Evolutionary conservation across 2,797 vertebrate species (phyloP), one percentile per base, ranked within the genome.

Genomic region (Enteromius viviparus): DNA sequence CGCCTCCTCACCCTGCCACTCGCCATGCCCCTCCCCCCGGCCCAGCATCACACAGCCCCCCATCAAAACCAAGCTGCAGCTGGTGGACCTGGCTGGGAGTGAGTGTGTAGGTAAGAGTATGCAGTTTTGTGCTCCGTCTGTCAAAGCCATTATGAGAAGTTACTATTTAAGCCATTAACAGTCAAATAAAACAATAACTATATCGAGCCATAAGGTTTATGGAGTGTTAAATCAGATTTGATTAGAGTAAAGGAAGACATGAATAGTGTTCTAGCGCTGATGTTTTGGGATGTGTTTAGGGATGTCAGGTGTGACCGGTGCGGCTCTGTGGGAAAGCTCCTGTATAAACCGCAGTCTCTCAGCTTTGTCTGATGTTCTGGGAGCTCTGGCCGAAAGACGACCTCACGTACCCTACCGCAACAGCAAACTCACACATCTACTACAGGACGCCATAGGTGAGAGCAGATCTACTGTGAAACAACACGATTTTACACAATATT

Each of bases 31-130:
- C 37, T 93, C 93, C 26, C 92, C 92, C 6, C 88, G 90, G 10
- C 83, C 82, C 77, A 90, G 91, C 86, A 69, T 91, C 77, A 80
- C 91, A 2, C 89, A 91, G 87, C 82, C 87, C 3, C 83, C 87
- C 6, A 90, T 93, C 85, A 92, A 55, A 85, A 94, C 95, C 4
- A 94, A 92, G 84, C 89, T 97, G 88, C 96, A 96, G 90, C 91
- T 97, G 78, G 95, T 98, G 88, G 96, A 97, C 89, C 92, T 97
- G 89, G 96, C 96, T 0, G 95, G 97, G 37, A 97, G 96, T 0
- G 96, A 97, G 91, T 96, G 96, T 80, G 93, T 90, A 0, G 95
- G 96, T 96, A 89, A 92, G 95, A 65, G 8, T 14, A 51, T 51
- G 15, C 10, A 78, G 10, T 70, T 11, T 55, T 26, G 58, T 70